phyloP scores from a whole-genome alignment of 1,140 invertebrate genomes.

The Drosophila quadrilineata region DNA sequence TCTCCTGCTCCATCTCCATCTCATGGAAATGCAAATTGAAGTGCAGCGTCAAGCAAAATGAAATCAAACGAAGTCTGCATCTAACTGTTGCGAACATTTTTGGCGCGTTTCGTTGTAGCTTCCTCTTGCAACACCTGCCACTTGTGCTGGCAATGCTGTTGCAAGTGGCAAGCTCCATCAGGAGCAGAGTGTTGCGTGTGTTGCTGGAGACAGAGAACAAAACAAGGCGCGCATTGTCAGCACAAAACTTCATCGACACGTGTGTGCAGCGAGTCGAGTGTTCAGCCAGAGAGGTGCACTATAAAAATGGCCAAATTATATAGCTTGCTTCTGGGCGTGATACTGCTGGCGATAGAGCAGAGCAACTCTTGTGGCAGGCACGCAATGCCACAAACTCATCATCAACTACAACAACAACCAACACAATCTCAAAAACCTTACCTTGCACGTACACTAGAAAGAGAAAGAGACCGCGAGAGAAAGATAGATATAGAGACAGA shows the following conservation, averaged over 20 bases:
- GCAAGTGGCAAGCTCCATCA: conserved; percentile 25
- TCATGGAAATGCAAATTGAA: conserved; percentile 37
- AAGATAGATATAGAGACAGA: conserved; percentile 3
- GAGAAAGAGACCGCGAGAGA: conserved; percentile 1
- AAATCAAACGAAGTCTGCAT: conserved; percentile 31
- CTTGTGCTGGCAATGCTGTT: conserved; percentile 7
- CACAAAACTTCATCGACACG: conserved; percentile 50
- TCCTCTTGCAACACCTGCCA: conserved; percentile 1
- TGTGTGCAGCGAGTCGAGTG: conserved; percentile 11
- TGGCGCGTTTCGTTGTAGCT: conserved; percentile 7
- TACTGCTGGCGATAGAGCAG: not conserved
- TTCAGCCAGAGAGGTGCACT: conserved; percentile 50
- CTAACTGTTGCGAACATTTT: conserved; percentile 27
- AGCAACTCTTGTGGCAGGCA: conserved; percentile 9
- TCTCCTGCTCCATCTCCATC: not conserved
- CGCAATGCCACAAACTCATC: conserved; percentile 46
- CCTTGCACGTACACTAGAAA: conserved; percentile 52
- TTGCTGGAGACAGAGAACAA: conserved; percentile 34
- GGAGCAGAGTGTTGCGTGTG: not conserved
- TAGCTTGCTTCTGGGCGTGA: conserved; percentile 47
- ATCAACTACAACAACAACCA: conserved; percentile 11
- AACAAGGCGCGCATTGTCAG: conserved; percentile 59
- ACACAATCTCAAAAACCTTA: conserved; percentile 8
- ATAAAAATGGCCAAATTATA: conserved; percentile 71
- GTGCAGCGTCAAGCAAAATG: conserved; percentile 26